Evolutionary conservation across 2,113 vertebrate species (phyloP).

Genomic region (Phalacrocorax pelagicus): DNA sequence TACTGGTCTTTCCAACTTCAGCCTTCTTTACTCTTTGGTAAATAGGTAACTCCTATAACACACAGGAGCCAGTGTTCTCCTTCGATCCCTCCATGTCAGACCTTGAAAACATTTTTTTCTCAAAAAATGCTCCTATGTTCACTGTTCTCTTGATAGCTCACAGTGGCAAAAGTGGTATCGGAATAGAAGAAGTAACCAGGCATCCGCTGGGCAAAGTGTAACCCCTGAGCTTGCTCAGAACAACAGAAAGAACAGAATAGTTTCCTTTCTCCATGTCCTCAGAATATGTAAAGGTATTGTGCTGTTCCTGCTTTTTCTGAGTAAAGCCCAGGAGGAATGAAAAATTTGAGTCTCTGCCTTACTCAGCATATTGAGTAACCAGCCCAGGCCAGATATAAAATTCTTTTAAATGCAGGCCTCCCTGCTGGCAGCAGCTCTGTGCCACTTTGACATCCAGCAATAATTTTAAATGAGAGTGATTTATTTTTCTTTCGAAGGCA

Average conservation of each 20-base stretch:
- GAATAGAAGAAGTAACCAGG: background rate
- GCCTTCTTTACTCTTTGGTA: background rate
- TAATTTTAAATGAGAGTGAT: constrained; percentile 13
- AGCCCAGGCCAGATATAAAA: constrained; percentile 18
- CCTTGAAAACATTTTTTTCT: background rate
- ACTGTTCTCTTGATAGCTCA: background rate
- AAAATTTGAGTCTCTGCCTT: constrained; percentile 12
- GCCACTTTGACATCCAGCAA: constrained; percentile 28
- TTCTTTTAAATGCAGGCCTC: background rate
- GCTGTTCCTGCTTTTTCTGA: background rate
- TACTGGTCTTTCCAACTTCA: background rate
- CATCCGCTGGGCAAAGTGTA: background rate
- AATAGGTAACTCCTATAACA: background rate
- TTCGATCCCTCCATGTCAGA: background rate
- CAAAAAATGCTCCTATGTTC: background rate
- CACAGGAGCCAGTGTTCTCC: background rate
- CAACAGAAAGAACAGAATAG: background rate
- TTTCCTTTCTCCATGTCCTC: background rate
- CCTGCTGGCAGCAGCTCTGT: background rate
- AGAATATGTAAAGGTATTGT: background rate
- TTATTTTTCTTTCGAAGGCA: constrained; percentile 60
- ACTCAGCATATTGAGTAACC: constrained; percentile 35
- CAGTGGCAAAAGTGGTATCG: background rate
- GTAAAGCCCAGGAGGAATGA: constrained; percentile 20
- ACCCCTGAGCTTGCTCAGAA: background rate